Conservation (phyloP, 2,888 invertebrate genomes). For the Amphipoea oculea region DNA sequence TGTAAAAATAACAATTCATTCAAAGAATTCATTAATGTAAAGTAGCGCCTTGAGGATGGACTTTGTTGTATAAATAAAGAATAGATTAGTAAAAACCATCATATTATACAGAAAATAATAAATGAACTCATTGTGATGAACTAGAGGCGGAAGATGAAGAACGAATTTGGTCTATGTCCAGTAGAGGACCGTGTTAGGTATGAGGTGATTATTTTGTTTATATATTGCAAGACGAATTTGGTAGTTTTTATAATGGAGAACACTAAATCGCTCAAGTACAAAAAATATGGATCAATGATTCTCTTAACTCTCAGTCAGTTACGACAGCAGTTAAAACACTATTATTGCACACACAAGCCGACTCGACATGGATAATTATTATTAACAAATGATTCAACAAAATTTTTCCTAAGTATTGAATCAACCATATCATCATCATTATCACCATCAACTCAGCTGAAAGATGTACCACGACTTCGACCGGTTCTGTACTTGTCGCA, state of each 20-base stretch:
- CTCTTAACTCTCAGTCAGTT: neutral
- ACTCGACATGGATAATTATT: neutral
- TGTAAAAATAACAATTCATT: constrained; percentile 40
- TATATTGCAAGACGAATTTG: neutral
- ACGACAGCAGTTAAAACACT: neutral
- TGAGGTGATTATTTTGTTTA: neutral
- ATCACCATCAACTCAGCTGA: neutral
- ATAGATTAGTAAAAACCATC: neutral
- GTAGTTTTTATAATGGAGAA: neutral
- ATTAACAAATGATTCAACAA: neutral
- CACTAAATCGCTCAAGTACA: neutral
- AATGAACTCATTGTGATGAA: neutral
- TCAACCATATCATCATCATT: neutral
- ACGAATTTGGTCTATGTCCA: neutral
- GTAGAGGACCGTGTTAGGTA: neutral
- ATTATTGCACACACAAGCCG: neutral
- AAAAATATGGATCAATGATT: neutral
- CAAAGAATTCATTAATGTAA: constrained; percentile 27
- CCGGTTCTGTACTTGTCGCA: neutral
- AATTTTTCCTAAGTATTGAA: neutral
- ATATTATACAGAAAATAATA: neutral
- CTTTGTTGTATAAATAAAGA: neutral
- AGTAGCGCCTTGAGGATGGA: constrained; percentile 13
- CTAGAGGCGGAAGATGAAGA: neutral
- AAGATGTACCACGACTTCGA: neutral